Conservation (phyloP, 2,113 vertebrate species). For the Plecotus auritus region DNA sequence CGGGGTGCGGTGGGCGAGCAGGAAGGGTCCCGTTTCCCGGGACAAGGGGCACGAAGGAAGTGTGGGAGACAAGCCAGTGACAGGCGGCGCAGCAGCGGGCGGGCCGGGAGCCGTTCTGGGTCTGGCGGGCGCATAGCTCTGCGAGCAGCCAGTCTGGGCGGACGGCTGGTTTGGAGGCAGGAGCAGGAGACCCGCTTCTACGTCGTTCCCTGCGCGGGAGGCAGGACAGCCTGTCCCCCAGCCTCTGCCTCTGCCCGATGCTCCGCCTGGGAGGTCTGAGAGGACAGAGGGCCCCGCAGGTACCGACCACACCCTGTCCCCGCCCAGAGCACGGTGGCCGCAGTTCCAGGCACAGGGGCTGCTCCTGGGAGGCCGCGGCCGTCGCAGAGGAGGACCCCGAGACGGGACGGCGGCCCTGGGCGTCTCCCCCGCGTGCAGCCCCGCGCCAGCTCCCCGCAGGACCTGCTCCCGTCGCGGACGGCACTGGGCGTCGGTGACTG, state of each 20-base stretch:
- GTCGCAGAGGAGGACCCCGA: too few relatives aligned
- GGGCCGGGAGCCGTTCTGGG: not conserved
- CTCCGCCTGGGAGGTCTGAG: not conserved
- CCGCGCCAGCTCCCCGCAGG: not conserved
- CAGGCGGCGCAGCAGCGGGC: not conserved
- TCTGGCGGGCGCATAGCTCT: too few relatives aligned
- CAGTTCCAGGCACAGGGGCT: too few relatives aligned
- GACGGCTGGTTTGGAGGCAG: not conserved
- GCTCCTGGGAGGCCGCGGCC: too few relatives aligned
- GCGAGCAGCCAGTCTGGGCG: too few relatives aligned
- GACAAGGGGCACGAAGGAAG: not conserved
- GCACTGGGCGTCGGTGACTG: conserved; percentile 66
- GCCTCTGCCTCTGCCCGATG: not conserved
- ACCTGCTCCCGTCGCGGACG: conserved; percentile 67
- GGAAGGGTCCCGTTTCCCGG: not conserved
- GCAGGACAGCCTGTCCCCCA: not conserved
- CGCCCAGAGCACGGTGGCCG: too few relatives aligned
- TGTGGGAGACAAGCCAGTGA: not conserved
- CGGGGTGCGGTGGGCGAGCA: rapidly evolving
- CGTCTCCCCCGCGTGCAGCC: too few relatives aligned
- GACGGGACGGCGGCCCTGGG: too few relatives aligned
- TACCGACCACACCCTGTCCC: not conserved
- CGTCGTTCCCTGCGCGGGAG: not conserved
- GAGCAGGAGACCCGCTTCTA: not conserved
- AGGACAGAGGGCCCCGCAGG: not conserved